phyloP scores from a whole-genome alignment of 2,888 invertebrate species.

The Aphidoletes aphidimyza region DNA sequence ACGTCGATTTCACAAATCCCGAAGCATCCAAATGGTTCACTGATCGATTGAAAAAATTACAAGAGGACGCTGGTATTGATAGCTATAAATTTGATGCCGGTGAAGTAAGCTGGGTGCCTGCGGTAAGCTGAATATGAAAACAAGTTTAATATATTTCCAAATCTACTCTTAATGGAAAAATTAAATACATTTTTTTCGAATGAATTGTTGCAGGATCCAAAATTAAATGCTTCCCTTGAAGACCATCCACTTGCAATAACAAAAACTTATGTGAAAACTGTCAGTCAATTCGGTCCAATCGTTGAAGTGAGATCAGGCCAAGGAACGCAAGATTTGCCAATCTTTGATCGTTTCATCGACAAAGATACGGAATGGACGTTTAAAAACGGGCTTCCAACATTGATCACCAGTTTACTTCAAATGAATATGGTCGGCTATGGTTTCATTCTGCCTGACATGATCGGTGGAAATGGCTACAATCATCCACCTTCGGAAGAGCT shows the following conservation, averaged over 20 bases:
- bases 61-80: constrained; percentile 73
- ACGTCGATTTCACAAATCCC: constrained; percentile 77
- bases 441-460: constrained; percentile 82
- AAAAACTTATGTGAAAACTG: constrained; percentile 68
- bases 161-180: not conserved
- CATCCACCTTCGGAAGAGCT: constrained; percentile 70
- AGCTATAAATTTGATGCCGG: constrained; percentile 85
- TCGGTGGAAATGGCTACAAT: constrained; percentile 68
- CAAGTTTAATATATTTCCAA: not conserved
- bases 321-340: constrained; percentile 72
- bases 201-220: constrained; percentile 67
- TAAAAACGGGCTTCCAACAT: constrained; percentile 74
- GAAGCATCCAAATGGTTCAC: constrained; percentile 71
- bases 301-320: constrained; percentile 77
- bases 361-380: constrained; percentile 75
- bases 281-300: constrained; percentile 69
- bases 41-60: constrained; percentile 67
- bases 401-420: constrained; percentile 71
- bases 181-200: not conserved
- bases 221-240: constrained; percentile 69
- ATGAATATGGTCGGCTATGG: constrained; percentile 69
- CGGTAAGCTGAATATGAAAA: constrained; percentile 60
- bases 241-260: constrained; percentile 66
- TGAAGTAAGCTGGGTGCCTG: constrained; percentile 73
- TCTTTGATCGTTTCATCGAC: constrained; percentile 80